phyloP scores from a whole-genome alignment of 2,888 invertebrate species.

The Tanypteryx hageni region DNA sequence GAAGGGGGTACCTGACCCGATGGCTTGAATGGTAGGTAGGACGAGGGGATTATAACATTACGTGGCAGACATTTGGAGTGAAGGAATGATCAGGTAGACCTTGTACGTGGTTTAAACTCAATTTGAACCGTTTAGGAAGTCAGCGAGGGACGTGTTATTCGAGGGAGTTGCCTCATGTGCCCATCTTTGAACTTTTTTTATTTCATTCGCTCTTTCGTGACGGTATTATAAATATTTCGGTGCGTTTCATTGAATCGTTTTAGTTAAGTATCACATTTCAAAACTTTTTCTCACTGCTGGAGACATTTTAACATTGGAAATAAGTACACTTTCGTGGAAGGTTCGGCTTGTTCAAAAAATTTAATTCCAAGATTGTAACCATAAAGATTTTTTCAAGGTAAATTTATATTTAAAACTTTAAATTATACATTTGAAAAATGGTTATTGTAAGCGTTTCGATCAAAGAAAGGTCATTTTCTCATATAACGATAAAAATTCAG shows the following conservation, averaged over 20 bases:
- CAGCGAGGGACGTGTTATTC: conserved; percentile 12
- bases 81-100: conserved; percentile 42
- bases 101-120: conserved; percentile 53
- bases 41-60: conserved; percentile 52
- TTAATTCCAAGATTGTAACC: no score
- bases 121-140: conserved; percentile 32
- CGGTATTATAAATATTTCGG: not conserved
- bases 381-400: no score
- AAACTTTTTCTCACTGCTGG: not conserved
- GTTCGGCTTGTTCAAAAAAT: no score
- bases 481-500: no score
- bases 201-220: not conserved
- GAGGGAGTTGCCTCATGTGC: not conserved
- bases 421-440: no score
- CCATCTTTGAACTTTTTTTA: not conserved
- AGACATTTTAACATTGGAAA: no score
- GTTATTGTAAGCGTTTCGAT: no score
- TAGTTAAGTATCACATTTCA: not conserved
- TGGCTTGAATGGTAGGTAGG: conserved; percentile 35
- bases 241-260: not conserved
- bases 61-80: conserved; percentile 47
- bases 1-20: conserved; percentile 35
- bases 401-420: no score
- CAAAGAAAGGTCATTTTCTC: no score
- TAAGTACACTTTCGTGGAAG: no score